phyloP scores from a whole-genome alignment of 2,797 vertebrate species.

The Moxostoma hubbsi region DNA sequence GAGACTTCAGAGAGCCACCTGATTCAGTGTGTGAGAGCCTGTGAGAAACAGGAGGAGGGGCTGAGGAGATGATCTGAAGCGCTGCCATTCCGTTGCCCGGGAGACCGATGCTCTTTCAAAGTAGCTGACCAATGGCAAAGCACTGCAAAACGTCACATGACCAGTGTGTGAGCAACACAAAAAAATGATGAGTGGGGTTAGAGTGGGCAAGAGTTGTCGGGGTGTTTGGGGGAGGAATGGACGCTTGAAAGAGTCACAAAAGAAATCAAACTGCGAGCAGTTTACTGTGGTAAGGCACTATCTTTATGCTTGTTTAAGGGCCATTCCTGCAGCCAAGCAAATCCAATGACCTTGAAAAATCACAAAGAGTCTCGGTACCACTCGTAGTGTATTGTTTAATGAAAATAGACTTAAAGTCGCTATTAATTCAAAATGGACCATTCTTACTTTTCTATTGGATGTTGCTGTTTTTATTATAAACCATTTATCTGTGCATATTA shows the following conservation, averaged over 20 bases:
- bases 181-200: slow-evolving; percentile 36
- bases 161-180: slow-evolving; percentile 66
- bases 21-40: slow-evolving; percentile 8
- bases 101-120: slow-evolving; percentile 84
- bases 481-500: too few relatives aligned
- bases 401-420: too few relatives aligned
- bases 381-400: too few relatives aligned
- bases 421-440: too few relatives aligned
- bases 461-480: too few relatives aligned
- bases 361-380: not conserved
- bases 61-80: slow-evolving; percentile 72
- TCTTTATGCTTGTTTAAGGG: slow-evolving; percentile 33
- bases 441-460: too few relatives aligned
- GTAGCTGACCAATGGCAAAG: slow-evolving; percentile 78
- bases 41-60: slow-evolving; percentile 41
- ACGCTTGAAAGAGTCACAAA: slow-evolving; percentile 46
- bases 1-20: not conserved
- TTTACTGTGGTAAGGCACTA: slow-evolving; percentile 45
- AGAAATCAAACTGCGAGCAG: slow-evolving; percentile 47
- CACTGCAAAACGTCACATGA: slow-evolving; percentile 81
- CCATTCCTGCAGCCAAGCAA: slow-evolving; percentile 36
- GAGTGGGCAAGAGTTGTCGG: slow-evolving; percentile 20
- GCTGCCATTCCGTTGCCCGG: slow-evolving; percentile 79
- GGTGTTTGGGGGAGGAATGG: slow-evolving; percentile 38
- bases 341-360: slow-evolving; percentile 19